Evolutionary conservation across 2,888 invertebrate species (phyloP), one percentile per base, ranked within the genome.

Genomic region (Mycogona germanica): DNA sequence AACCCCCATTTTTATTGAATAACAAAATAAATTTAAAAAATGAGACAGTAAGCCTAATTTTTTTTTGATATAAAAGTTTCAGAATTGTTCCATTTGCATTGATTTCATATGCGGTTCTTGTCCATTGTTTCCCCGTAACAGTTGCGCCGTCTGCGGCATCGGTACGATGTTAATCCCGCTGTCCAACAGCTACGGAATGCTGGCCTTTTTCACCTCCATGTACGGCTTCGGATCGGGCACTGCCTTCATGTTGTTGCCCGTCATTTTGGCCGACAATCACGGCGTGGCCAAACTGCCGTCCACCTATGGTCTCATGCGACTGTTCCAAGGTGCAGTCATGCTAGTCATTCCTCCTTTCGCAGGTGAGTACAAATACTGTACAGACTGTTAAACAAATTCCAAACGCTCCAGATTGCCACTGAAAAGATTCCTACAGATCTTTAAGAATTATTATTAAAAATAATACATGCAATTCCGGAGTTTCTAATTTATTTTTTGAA

Each of bases 221-320:
- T 84, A 83, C 65, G 84, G 84, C 0, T 70, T 84, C 0, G 83
- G 82, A 57, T 74, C 84, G 21, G 84, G 84, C 23, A 80, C 82
- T 64, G 84, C 83, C 82, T 84, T 83, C 67, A 76, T 84, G 2
- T 66, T 84, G 52, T 81, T 84, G 55, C 84, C 84, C 0, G 82
- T 84, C 1, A 69, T 84, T 17, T 71, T 84, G 38, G 82, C 83
- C 0, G 82, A 83, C 64, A 75, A 82, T 17, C 83, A 82, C 65
- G 84, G 84, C 2, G 81, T 80, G 0, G 81, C 82, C 41, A 76
- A 81, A 53, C 82, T 84, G 60, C 82, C 82, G 14, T 82, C 83
- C 3, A 82, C 81, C 5, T 84, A 84, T 64, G 84, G 84, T 0
- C 73, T 84, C 32, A 81, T 83, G 21, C 70, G 84, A 17, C 80